Evolutionary conservation across 2,888 invertebrate species (phyloP), one percentile per base, ranked within the genome.

Genomic region (Drosophila fungiperda): DNA sequence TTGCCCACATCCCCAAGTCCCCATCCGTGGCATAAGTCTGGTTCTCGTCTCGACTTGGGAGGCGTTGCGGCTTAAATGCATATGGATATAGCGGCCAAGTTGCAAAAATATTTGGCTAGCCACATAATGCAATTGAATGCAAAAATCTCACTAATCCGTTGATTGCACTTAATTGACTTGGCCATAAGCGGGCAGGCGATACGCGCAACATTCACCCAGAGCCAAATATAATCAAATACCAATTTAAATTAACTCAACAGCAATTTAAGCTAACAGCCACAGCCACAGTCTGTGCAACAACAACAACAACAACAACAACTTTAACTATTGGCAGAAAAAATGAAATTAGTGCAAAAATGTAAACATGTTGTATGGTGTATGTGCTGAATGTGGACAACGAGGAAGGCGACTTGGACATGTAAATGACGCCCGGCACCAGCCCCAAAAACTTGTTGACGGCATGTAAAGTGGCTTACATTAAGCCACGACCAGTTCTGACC

Each of bases 221-320:
- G 85, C 88, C 83, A 82, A 86, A 86, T 89, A 86, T 89, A 87
- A 87, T 88, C 87, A 90, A 87, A 87, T 88, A 90, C 87, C 87
- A 86, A 90, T 87, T 87, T 87, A 90, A 87, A 87, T 87, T 87
- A 87, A 87, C 86, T 88, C 90, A 88, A 90, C 87, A 87, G 79
- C 90, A 87, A 88, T 90, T 86, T 86, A 87, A 85, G 88, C 73
- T 52, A 69, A 68, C 76, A 72, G 68, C 82, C 74, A 64, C 70
- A 53, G 53, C 62, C 58, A 26, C 52, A n/a, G n/a, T n/a, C n/a
- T n/a, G n/a, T 36, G 38, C 15, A 45, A 1, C 32, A 57, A 57
- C 61, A 49, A 48, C 54, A 53, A 57, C 65, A 38, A 52, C 55
- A 68, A 40, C 45, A 58, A 40, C 63, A 55, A 36, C 65, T 40